Evolutionary conservation across 2,888 invertebrate genomes (phyloP).

Genomic region (Latheticus oryzae): DNA sequence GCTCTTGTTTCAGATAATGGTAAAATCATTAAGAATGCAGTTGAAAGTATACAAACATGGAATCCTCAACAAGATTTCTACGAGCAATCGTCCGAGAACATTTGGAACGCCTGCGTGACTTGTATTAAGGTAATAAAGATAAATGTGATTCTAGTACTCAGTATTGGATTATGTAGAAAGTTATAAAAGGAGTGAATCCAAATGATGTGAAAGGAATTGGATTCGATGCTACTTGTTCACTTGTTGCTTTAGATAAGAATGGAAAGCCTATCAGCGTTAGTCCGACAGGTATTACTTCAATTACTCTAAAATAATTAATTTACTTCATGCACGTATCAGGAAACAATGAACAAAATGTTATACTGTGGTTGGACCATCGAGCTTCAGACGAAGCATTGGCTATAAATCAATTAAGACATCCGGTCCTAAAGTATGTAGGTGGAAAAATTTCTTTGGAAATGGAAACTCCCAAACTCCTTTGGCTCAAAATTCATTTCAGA

Average conservation of each 20-base stretch:
- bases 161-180: slow-evolving; percentile 69
- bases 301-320: no score
- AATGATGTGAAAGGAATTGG: slow-evolving; percentile 84
- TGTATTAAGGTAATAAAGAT: slow-evolving; percentile 83
- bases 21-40: slow-evolving; percentile 73
- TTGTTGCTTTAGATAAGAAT: slow-evolving; percentile 81
- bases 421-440: slow-evolving; percentile 86
- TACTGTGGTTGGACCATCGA: slow-evolving; percentile 94
- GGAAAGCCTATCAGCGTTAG: slow-evolving; percentile 79
- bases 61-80: slow-evolving; percentile 82
- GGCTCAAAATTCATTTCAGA: slow-evolving; percentile 82
- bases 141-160: no score
- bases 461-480: slow-evolving; percentile 94
- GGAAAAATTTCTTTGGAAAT: slow-evolving; percentile 96
- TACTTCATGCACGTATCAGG: no score
- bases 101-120: slow-evolving; percentile 81
- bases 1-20: slow-evolving; percentile 81
- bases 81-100: slow-evolving; percentile 91
- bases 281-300: slow-evolving; percentile 71
- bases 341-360: slow-evolving; percentile 80
- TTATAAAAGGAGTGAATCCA: slow-evolving; percentile 68
- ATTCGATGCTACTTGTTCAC: slow-evolving; percentile 95
- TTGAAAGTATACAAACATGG: slow-evolving; percentile 79
- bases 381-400: slow-evolving; percentile 81
- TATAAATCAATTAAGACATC: slow-evolving; percentile 82